These are phyloP conservation scores for Agonopterix alstromeriana DNA, from an alignment of 2,888 invertebrate genomes.

Conservation along the genomic window DNA sequence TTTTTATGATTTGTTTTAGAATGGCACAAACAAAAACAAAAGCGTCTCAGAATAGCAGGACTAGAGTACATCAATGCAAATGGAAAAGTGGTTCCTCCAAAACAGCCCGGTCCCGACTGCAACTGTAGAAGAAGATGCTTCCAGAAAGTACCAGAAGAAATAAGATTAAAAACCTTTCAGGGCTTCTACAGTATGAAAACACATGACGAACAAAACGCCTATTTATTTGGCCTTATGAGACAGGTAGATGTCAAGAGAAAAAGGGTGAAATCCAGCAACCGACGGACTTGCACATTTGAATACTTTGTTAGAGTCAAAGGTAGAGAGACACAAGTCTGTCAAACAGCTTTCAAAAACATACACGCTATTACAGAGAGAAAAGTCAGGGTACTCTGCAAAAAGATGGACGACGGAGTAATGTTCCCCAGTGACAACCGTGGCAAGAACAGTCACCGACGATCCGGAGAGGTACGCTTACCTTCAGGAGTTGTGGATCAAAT, in stretches of 20 bases:
- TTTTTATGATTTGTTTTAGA: conserved; percentile 39
- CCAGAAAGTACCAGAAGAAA: conserved; percentile 67
- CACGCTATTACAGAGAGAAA: conserved; percentile 76
- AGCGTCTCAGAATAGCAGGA: conserved; percentile 72
- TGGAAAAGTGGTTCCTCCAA: conserved; percentile 74
- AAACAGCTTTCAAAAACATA: conserved; percentile 76
- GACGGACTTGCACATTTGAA: conserved; percentile 75
- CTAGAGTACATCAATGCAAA: conserved; percentile 75
- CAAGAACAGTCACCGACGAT: conserved; percentile 69
- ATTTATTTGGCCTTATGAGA: conserved; percentile 75
- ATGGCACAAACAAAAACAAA: conserved; percentile 78
- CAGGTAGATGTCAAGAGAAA: conserved; percentile 76
- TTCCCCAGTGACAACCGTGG: conserved; percentile 76
- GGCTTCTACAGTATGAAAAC: conserved; percentile 76
- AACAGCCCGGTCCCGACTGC: conserved; percentile 73
- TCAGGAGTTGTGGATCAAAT: conserved; percentile 68
- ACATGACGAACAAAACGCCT: conserved; percentile 77
- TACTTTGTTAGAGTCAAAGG: conserved; percentile 75
- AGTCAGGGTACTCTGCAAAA: conserved; percentile 74
- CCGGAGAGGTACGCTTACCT: conserved; percentile 70
- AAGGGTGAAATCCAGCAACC: conserved; percentile 69
- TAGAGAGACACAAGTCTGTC: conserved; percentile 74
- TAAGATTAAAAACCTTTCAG: conserved; percentile 70
- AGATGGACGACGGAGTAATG: conserved; percentile 77
- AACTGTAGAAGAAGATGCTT: conserved; percentile 72